Conservation (phyloP, 2,797 vertebrate species). For the Gymnoscopelus braueri region DNA sequence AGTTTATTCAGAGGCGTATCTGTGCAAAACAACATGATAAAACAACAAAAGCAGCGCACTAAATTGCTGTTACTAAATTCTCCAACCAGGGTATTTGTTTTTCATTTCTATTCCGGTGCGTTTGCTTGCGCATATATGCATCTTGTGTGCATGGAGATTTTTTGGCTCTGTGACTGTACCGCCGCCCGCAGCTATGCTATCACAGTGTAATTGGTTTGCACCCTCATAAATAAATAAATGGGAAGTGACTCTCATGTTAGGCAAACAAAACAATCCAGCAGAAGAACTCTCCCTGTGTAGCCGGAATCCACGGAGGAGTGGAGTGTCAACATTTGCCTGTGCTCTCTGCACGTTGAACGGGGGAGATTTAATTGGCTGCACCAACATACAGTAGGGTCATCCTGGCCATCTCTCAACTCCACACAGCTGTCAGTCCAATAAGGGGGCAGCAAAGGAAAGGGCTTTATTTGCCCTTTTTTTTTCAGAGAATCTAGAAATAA, state of each 20-base stretch:
- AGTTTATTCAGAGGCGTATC: slow-evolving; percentile 35
- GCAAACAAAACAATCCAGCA: slow-evolving; percentile 80
- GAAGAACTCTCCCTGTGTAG: slow-evolving; percentile 71
- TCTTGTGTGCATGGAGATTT: slow-evolving; percentile 41
- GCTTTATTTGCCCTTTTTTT: slow-evolving; percentile 44
- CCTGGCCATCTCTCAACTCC: slow-evolving; percentile 55
- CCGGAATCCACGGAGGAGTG: slow-evolving; percentile 68
- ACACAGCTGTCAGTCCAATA: slow-evolving; percentile 55
- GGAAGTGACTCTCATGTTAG: slow-evolving; percentile 76
- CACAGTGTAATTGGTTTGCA: slow-evolving; percentile 75
- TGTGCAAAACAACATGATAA: slow-evolving; percentile 13
- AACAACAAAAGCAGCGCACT: slow-evolving; percentile 9
- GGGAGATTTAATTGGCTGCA: slow-evolving; percentile 72
- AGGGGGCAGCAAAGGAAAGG: slow-evolving; percentile 28
- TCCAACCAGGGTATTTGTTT: slow-evolving; percentile 30
- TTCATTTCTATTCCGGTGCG: slow-evolving; percentile 9
- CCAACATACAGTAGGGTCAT: slow-evolving; percentile 66
- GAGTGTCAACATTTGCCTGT: slow-evolving; percentile 76
- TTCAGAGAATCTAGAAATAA: slow-evolving; percentile 47
- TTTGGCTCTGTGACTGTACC: slow-evolving; percentile 51
- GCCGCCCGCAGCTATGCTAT: slow-evolving; percentile 69
- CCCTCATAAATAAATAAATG: slow-evolving; percentile 82
- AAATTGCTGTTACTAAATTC: slow-evolving; percentile 15
- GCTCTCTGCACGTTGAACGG: slow-evolving; percentile 50
- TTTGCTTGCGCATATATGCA: slow-evolving; percentile 19